Evolutionary conservation across 2,888 invertebrate species (phyloP), one percentile per base, ranked within the genome.

Genomic region (Polyommatus icarus): DNA sequence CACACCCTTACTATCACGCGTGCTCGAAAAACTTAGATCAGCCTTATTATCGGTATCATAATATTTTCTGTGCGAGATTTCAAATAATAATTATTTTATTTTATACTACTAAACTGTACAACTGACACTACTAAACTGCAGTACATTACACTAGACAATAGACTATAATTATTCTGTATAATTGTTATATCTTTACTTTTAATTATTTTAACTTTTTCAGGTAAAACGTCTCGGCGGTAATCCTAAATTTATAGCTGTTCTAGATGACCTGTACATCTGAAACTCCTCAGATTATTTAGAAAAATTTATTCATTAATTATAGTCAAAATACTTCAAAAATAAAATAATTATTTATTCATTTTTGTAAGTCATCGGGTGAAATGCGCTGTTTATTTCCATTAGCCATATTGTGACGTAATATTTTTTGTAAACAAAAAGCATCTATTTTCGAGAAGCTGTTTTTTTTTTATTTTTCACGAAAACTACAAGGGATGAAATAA

Each of bases 251-350:
- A 46, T 46, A 46, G 73, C 73, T 73, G 46, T 73, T 6, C 24
- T 73, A 15, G 73, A 73, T 73, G 73, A 73, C 46, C 18, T 73
- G 5, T 73, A 73, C 73, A 5, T 73, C 15, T 73, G 24, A 73
- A 73, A n/a, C 1, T 24, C 12, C 5, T 32, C 4, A 67, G 20
- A 20, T 3, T 29, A 67, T 15, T 29, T 32, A 0, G 12, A 61
- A 24, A 12, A 0, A 59, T 24, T 24, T 24, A 61, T 24, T 24
- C 12, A 3, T 24, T 24, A 59, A 40, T 10, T 46, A n/a, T n/a
- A n/a, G 1, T 20, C 7, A 59, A 8, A 59, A 20, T 40, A 36
- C 36, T 36, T 50, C 0, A 0, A 20, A 8, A 10, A 20, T 8
- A 59, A 8, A 59, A 59, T 24, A 20, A 67, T 3, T 29, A 29